Conservation (phyloP, 2,888 invertebrate genomes). For the Tupiocoris notatus region DNA sequence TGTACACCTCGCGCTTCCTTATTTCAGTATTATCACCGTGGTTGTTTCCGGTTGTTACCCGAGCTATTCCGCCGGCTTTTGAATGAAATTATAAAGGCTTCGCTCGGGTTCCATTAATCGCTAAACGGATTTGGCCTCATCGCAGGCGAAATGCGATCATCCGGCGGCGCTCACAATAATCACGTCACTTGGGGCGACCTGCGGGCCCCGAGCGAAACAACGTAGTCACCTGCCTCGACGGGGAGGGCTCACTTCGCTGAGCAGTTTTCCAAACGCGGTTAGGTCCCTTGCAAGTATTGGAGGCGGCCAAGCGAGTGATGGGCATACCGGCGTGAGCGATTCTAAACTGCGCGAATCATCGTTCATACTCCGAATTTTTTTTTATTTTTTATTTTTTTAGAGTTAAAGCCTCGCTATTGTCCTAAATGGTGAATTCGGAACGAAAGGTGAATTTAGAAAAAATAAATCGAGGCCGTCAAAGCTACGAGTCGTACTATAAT, state of each 20-base stretch:
- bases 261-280: constrained; percentile 20
- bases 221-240: constrained; percentile 8
- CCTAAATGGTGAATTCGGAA: too few relatives aligned
- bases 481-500: too few relatives aligned
- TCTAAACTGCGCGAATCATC: background rate
- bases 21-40: background rate
- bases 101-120: constrained; percentile 18
- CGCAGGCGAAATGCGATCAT: background rate
- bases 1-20: too few relatives aligned
- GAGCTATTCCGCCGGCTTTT: background rate
- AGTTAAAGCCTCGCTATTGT: too few relatives aligned
- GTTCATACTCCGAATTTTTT: too few relatives aligned
- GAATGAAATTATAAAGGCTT: background rate
- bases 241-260: background rate
- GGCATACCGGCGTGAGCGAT: background rate
- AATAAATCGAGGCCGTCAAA: too few relatives aligned
- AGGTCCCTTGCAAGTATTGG: constrained; percentile 16
- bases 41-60: background rate
- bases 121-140: constrained; percentile 9
- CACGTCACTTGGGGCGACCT: constrained; percentile 3
- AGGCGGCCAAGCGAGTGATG: constrained; percentile 37
- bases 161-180: constrained; percentile 3
- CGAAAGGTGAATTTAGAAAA: too few relatives aligned
- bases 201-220: constrained; percentile 12
- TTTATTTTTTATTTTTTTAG: too few relatives aligned